Evolutionary conservation across 2,113 vertebrate genomes (phyloP).

Genomic region (Phylloscopus whistleri): DNA sequence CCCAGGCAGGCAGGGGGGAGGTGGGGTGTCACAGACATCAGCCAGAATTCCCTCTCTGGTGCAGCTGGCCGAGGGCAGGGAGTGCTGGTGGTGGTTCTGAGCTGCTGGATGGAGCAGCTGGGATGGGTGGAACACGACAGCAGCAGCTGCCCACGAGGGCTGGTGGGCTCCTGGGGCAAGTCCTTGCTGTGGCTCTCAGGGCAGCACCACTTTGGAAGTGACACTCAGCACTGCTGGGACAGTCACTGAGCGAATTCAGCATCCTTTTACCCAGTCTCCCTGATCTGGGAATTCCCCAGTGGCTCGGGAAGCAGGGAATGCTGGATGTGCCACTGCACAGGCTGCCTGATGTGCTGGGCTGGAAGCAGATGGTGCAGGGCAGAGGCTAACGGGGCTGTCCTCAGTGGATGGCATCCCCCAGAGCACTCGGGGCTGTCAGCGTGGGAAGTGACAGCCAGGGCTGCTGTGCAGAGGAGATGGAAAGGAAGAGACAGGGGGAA

Average conservation of each 20-base stretch:
- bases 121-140: not conserved
- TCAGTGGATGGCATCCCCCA: not conserved
- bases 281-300: not conserved
- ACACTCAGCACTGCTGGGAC: not conserved
- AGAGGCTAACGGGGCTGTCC: conserved; percentile 36
- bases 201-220: not conserved
- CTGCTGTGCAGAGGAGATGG: not conserved
- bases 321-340: not conserved
- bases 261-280: not conserved
- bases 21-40: not conserved
- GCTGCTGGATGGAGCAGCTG: not conserved
- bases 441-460: not conserved
- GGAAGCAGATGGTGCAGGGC: conserved; percentile 52
- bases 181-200: not conserved
- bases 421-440: not conserved
- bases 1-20: not conserved
- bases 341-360: not conserved
- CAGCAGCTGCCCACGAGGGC: not conserved
- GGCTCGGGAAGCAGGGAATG: not conserved
- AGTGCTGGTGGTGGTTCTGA: not conserved
- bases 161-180: not conserved
- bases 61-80: not conserved
- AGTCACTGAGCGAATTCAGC: not conserved
- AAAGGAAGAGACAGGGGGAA: not conserved
- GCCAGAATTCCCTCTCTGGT: not conserved